These are phyloP conservation scores for Sycophila sp. DNA, from an alignment of 1,140 invertebrate genomes.

Conservation along the genomic window DNA sequence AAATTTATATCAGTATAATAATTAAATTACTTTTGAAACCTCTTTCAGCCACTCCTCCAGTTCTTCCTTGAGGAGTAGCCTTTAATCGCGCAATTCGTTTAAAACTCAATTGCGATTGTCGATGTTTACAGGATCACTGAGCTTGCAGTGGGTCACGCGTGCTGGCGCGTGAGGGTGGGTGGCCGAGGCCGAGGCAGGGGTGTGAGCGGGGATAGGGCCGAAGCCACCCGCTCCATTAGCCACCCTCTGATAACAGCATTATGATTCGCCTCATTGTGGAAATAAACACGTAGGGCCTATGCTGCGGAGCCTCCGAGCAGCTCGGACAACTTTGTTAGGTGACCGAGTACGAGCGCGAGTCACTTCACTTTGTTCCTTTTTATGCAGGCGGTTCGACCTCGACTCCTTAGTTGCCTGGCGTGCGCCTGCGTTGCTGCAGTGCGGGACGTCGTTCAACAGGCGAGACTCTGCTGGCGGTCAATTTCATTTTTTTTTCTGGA, in stretches of 20 bases:
- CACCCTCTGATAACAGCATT: slow-evolving; percentile 62
- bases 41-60: too few species aligned
- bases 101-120: too few species aligned
- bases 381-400: too few species aligned
- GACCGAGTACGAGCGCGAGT: neutral
- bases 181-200: neutral
- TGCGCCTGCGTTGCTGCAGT: neutral
- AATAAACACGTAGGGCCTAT: slow-evolving; percentile 56
- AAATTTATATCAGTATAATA: too few species aligned
- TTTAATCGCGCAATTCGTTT: too few species aligned
- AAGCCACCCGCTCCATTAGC: slow-evolving; percentile 45
- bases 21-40: too few species aligned
- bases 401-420: slow-evolving; percentile 39
- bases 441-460: slow-evolving; percentile 3
- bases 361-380: neutral
- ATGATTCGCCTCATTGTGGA: slow-evolving; percentile 61
- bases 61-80: too few species aligned
- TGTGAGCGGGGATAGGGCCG: slow-evolving; percentile 26
- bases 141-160: slow-evolving; percentile 1
- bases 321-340: neutral
- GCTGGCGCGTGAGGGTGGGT: neutral
- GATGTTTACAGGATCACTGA: neutral
- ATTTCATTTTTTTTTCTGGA: too few species aligned
- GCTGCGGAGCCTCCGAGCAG: too few species aligned
- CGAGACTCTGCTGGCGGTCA: too few species aligned